Evolutionary conservation across 2,113 vertebrate species (phyloP), one percentile per base, ranked within the genome.

Genomic region (Pitta sordida): DNA sequence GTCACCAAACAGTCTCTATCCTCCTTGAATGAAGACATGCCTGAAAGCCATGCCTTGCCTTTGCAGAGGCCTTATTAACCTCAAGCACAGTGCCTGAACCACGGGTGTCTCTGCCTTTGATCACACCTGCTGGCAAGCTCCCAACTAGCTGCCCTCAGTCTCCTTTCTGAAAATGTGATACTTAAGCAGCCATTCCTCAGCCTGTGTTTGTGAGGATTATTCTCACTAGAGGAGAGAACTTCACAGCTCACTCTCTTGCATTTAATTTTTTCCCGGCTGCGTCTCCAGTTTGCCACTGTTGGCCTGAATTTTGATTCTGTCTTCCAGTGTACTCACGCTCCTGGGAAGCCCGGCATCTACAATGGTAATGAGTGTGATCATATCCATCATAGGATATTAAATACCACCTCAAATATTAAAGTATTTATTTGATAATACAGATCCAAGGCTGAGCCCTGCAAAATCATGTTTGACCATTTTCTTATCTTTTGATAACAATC

Each of bases 271-370:
- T 83, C 70, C 63, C 69, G 62, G 51, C 36, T 8, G 9, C 27
- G 65, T 73, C 53, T 90, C 26, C 32, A n/a, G 46, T 80, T 87
- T 92, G 34, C 37, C 68, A 62, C 44, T 64, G 46, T 76, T 24
- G 80, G 32, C 23, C 49, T 58, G 53, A 65, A 76, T 80, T 88
- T 90, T 80, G 8, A 69, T 91, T 94, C 63, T 76, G 52, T 68
- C 41, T 34, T 75, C 56, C 32, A 53, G 24, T 21, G 52, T 34
- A 36, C 0, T 0, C 15, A 17, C 4, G 3, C 18, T 78, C 13
- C 21, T 52, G n/a, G 10, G 53, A 62, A 78, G 16, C 17, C 65
- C 52, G n/a, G 4, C 68, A 63, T 93, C 74, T 83, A 74, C 63
- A 82, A 11, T 26, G 71, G 41, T 73, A 83, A 87, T 27, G 22